Evolutionary conservation across 2,113 vertebrate species (phyloP).

Genomic region (Carettochelys insculpta): DNA sequence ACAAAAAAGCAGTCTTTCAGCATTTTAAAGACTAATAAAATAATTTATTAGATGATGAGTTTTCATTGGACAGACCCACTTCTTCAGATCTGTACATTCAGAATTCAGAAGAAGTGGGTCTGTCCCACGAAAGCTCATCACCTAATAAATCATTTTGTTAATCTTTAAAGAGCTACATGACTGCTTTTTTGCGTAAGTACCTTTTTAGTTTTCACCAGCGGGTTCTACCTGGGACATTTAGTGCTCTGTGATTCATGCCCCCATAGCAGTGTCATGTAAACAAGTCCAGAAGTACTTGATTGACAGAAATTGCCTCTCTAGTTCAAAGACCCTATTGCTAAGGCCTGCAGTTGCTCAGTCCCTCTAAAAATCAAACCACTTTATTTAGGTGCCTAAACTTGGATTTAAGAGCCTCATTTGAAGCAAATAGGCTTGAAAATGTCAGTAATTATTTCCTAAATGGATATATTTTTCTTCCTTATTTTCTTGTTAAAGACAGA

Average conservation of each 20-base stretch:
- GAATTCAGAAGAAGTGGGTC: no score
- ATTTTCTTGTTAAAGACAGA: constrained; percentile 65
- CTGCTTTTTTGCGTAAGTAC: no score
- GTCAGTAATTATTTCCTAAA: constrained; percentile 70
- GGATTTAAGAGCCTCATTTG: constrained; percentile 22
- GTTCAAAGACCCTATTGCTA: not conserved
- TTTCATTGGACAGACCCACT: no score
- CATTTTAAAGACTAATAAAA: no score
- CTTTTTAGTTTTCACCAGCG: not conserved
- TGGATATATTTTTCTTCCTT: constrained; percentile 57
- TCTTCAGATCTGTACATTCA: no score
- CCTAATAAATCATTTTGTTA: no score
- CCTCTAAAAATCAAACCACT: constrained; percentile 45
- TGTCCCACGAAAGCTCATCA: no score
- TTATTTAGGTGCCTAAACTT: constrained; percentile 59
- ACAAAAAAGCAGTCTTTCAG: no score
- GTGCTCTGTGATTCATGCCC: not conserved
- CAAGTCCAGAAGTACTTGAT: not conserved
- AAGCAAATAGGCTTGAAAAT: constrained; percentile 64
- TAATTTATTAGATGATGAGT: no score
- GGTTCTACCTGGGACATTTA: not conserved
- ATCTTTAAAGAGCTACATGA: no score
- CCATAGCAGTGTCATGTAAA: not conserved
- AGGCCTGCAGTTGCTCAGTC: constrained; percentile 69
- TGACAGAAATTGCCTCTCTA: constrained; percentile 52